A percentile compares a stretch with the other conserved stretches of the same genome.
phyloP scores from a whole-genome alignment of 2,888 invertebrate genomes.

The Cryptophagus acutangulus region DNA sequence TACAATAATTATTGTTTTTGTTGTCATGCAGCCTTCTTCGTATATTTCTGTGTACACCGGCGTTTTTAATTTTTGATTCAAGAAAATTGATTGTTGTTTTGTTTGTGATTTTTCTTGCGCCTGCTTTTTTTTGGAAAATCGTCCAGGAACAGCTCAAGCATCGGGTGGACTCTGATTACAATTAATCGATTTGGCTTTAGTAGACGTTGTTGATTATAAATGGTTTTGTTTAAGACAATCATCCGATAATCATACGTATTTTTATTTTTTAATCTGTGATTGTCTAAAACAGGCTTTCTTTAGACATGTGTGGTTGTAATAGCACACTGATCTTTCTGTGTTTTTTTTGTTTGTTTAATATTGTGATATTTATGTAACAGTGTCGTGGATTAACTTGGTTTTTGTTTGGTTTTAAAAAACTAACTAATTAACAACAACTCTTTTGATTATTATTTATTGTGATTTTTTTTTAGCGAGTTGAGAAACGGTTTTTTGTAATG shows the following conservation, averaged over 20 bases:
- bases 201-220: too few relatives aligned
- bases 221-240: too few relatives aligned
- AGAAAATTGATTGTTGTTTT: slow-evolving; percentile 45
- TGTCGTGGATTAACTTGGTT: slow-evolving; percentile 26
- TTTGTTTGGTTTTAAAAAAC: slow-evolving; percentile 19
- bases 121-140: not conserved
- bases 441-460: too few relatives aligned
- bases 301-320: slow-evolving; percentile 17
- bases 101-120: not conserved
- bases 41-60: slow-evolving; percentile 42
- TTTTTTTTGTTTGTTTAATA: slow-evolving; percentile 11
- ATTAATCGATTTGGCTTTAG: slow-evolving; percentile 50
- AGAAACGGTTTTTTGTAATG: slow-evolving; percentile 30
- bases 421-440: slow-evolving; percentile 12
- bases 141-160: slow-evolving; percentile 57
- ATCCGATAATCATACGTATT: too few relatives aligned
- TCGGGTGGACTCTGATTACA: slow-evolving; percentile 58
- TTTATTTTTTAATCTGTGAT: too few relatives aligned
- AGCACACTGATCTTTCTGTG: not conserved
- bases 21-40: slow-evolving; percentile 15
- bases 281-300: slow-evolving; percentile 20
- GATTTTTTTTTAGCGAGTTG: slow-evolving; percentile 32
- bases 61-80: slow-evolving; percentile 44
- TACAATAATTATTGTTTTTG: slow-evolving; percentile 8
- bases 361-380: slow-evolving; percentile 7